Evolutionary conservation across 2,113 vertebrate species (phyloP).

Genomic region (Cynocephalus volans): DNA sequence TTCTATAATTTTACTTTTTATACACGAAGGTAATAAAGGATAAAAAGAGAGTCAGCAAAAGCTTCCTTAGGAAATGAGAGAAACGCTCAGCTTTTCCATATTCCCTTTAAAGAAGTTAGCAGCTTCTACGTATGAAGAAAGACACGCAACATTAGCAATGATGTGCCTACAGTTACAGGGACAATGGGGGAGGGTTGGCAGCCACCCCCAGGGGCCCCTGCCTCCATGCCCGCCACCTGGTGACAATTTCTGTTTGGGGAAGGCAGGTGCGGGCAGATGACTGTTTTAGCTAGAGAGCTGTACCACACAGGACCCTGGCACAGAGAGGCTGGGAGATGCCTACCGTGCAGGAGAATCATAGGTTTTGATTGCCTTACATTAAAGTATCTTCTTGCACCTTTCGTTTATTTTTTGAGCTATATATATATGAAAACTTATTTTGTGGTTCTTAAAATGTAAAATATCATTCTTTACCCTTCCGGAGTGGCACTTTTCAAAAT

Average conservation of each 20-base stretch:
- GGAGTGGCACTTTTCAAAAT: neutral
- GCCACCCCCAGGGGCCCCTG: neutral
- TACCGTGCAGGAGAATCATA: neutral
- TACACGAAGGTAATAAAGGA: rapidly evolving
- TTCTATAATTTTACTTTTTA: neutral
- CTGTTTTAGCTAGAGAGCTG: neutral
- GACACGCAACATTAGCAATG: rapidly evolving
- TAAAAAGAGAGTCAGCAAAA: rapidly evolving
- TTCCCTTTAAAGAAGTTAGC: neutral
- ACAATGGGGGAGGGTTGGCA: neutral
- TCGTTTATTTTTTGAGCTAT: neutral
- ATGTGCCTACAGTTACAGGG: rapidly evolving
- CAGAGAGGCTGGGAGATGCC: neutral
- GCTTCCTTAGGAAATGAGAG: neutral
- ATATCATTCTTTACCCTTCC: neutral
- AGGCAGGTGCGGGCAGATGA: no score
- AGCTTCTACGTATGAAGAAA: neutral
- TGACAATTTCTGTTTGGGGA: rapidly evolving
- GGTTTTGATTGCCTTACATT: no score
- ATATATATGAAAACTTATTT: neutral
- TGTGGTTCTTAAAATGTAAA: neutral
- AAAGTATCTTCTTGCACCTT: neutral
- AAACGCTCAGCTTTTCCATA: rapidly evolving
- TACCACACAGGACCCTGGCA: rapidly evolving
- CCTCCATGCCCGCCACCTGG: rapidly evolving